Base-by-base conservation (phyloP, 2,113 vertebrate species). In the Geococcyx californianus region DNA sequence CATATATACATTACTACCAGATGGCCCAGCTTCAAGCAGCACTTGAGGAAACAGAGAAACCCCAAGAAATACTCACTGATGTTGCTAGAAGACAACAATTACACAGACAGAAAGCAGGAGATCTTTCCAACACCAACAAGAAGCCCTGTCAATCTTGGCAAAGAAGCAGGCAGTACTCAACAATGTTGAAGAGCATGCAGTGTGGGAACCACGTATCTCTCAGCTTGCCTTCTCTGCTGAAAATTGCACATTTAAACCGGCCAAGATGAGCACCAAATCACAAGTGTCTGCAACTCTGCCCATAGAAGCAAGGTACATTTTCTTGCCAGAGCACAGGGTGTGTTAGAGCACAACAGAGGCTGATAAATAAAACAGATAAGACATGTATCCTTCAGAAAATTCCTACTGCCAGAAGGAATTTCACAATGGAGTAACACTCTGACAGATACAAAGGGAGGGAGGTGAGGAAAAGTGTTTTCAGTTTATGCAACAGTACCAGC, bases 161-260 rank as follows among this genome's bases (percentile, higher is more conserved):
- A 40, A 55, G 26, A 62, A 87, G 28, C 11, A 78, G 7, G 7
- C 8, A 40, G 8, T 36, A 11, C 47, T 47, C 13, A 52, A 6
- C 9, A 52, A 5, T 0, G 7, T 2, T 55, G 33, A 60, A 59
- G 18, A 60, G 40, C n/a, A 15, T 1, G 2, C 63, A 40, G 23
- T 26, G 4, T 21, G 7, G 3, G 13, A 38, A 59, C 13, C 14
- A 7, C 0, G 0, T 45, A 18, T 8, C 13, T 59, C 76, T 16
- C 29, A 64, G n/a, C 10, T 9, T 77, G 24, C 2, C 0, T 40
- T 69, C 21, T 40, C 13, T 33, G 4, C 42, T 38, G 67, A 20
- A 9, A 58, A 38, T 4, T 66, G 8, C 7, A 25, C 2, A 2
- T 67, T 58, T 70, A 47, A 59, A n/a, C 8, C 36, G 42, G 23